A percentile compares a stretch with the other conserved stretches of the same genome.
Evolutionary conservation across 2,888 invertebrate genomes (phyloP).

Genomic region (Volucella inflata): DNA sequence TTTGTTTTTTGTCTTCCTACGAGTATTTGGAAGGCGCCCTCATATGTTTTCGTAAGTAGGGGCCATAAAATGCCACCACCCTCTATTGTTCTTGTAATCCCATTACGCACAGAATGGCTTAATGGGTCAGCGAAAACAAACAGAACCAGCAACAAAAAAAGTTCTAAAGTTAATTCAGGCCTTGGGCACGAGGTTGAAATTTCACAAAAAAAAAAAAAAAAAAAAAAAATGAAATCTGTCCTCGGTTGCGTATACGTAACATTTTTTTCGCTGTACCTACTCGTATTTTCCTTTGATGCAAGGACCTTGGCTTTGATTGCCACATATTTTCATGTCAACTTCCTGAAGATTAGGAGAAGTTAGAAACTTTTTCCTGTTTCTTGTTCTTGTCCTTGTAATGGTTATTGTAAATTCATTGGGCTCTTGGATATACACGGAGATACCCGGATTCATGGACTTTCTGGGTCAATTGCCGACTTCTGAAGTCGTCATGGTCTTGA

Average conservation of each 20-base stretch:
- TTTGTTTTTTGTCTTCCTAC: slow-evolving; percentile 13
- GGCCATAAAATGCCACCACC: slow-evolving; percentile 33
- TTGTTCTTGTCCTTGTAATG: neutral
- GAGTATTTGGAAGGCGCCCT: slow-evolving; percentile 14
- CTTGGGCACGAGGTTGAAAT: slow-evolving; percentile 10
- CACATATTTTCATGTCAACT: slow-evolving; percentile 35
- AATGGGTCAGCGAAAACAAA: slow-evolving; percentile 26
- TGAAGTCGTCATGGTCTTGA: slow-evolving; percentile 8
- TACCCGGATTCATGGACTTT: slow-evolving; percentile 8
- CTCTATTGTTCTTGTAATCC: neutral
- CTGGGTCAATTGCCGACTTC: slow-evolving; percentile 47
- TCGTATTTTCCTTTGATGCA: slow-evolving; percentile 14
- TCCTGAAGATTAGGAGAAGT: slow-evolving; percentile 13
- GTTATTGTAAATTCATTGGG: slow-evolving; percentile 43
- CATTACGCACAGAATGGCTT: slow-evolving; percentile 13
- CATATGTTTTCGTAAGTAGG: neutral
- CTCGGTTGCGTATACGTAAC: slow-evolving; percentile 39
- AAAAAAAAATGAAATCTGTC: neutral
- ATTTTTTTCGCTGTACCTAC: slow-evolving; percentile 27
- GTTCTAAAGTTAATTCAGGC: slow-evolving; percentile 27
- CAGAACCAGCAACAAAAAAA: slow-evolving; percentile 19
- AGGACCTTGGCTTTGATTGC: slow-evolving; percentile 16
- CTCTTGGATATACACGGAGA: no score
- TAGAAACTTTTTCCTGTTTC: slow-evolving; percentile 10
- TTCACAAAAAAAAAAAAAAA: neutral